Percentiles rank a stretch among this genome's conserved stretches.
These are phyloP conservation scores for Pterocles gutturalis DNA, from an alignment of 2,113 vertebrate species.

Conservation along the genomic window DNA sequence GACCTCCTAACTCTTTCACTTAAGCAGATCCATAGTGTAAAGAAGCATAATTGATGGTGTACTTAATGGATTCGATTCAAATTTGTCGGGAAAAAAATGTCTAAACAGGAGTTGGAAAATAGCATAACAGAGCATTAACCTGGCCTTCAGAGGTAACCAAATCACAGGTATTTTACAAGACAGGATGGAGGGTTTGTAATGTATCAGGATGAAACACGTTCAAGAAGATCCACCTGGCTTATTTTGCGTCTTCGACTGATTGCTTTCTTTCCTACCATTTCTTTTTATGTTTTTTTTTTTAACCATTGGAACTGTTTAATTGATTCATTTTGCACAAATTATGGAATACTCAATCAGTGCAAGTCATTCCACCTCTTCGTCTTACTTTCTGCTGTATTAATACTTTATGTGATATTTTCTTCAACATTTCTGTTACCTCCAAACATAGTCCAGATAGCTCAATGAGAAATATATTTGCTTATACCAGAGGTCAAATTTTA, in stretches of 20 bases:
- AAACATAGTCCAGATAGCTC: neutral
- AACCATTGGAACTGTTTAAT: neutral
- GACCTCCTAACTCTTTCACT: neutral
- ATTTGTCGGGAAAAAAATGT: neutral
- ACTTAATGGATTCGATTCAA: slow-evolving; percentile 13
- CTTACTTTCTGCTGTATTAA: neutral
- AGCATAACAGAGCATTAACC: neutral
- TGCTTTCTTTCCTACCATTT: neutral
- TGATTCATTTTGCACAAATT: neutral
- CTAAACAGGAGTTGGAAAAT: neutral
- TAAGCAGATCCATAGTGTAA: slow-evolving; percentile 12
- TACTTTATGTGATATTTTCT: neutral
- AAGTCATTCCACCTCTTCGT: neutral
- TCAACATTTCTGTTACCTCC: neutral
- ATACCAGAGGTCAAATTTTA: neutral
- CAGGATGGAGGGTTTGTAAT: neutral
- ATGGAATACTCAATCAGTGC: neutral
- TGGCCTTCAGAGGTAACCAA: neutral
- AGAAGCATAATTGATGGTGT: slow-evolving; percentile 21
- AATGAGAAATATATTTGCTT: neutral
- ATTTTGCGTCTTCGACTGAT: neutral
- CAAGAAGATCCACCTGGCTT: neutral
- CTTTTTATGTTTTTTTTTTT: neutral
- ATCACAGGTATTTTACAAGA: neutral
- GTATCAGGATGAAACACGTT: neutral